Evolutionary conservation across 2,113 vertebrate genomes (phyloP).

Genomic region (Eclectus roratus): DNA sequence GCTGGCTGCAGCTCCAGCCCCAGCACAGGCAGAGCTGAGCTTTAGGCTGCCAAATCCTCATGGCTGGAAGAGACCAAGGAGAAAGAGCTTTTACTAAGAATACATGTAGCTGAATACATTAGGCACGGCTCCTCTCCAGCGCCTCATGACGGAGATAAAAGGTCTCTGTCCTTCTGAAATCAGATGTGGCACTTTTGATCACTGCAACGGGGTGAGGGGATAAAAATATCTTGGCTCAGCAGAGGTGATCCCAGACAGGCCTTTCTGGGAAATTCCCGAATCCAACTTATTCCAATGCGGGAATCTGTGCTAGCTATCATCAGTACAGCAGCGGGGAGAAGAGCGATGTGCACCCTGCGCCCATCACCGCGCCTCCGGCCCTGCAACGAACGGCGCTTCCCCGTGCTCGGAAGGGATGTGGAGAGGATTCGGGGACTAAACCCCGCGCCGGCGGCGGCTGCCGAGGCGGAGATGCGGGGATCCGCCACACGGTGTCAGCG

Average conservation of each 20-base stretch:
- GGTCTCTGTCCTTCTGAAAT: neutral
- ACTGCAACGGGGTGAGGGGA: neutral
- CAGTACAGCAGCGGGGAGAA: neutral
- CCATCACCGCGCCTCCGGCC: neutral
- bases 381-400: neutral
- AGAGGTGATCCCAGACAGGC: fast-evolving
- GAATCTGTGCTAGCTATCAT: neutral
- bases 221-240: fast-evolving
- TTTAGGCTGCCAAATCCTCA: neutral
- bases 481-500: constrained; percentile 55
- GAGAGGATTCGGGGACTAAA: neutral
- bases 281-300: fast-evolving
- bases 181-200: neutral
- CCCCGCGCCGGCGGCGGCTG: neutral
- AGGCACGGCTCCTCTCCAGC: neutral
- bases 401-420: neutral
- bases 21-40: neutral
- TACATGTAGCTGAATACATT: neutral
- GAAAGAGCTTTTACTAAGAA: neutral
- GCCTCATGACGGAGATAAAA: neutral
- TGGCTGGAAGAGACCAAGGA: neutral
- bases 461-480: neutral
- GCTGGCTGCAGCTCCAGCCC: neutral
- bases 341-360: neutral
- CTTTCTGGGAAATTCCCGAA: neutral